These are phyloP conservation scores for Apodemia mormo DNA, from an alignment of 2,888 invertebrate species.

Conservation along the genomic window DNA sequence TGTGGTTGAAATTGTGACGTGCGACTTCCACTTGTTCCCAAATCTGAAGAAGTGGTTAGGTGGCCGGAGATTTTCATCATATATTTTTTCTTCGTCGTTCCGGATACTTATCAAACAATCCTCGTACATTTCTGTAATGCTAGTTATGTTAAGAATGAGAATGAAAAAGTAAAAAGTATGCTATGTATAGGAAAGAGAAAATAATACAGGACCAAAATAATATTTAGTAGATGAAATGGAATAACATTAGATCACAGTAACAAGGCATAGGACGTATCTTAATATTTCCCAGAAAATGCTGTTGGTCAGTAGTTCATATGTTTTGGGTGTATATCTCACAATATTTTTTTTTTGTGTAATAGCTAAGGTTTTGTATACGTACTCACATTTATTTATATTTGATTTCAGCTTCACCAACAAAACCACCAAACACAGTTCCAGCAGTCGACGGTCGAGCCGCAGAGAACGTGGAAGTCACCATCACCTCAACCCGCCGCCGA, in stretches of 20 bases:
- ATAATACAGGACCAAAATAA: background rate
- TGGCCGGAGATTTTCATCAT: too few relatives aligned
- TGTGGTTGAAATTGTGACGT: too few relatives aligned
- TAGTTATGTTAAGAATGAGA: too few relatives aligned
- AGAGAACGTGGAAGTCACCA: conserved; percentile 70
- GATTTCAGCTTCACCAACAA: conserved; percentile 63
- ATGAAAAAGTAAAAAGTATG: too few relatives aligned
- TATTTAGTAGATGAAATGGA: background rate
- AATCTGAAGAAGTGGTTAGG: too few relatives aligned
- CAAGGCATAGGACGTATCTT: background rate
- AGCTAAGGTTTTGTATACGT: background rate
- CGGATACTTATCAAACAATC: too few relatives aligned
- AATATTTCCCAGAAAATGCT: background rate
- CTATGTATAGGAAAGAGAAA: too few relatives aligned
- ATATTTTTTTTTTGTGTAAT: too few relatives aligned
- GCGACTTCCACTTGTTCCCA: too few relatives aligned
- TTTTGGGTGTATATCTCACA: background rate
- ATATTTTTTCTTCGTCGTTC: too few relatives aligned
- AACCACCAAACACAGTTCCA: conserved; percentile 49
- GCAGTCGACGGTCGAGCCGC: conserved; percentile 47
- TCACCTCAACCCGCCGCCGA: conserved; percentile 57
- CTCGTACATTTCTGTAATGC: too few relatives aligned
- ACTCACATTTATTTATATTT: background rate
- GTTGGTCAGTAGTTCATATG: background rate
- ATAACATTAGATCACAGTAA: too few relatives aligned